Conservation (phyloP, 2,797 vertebrate genomes). For the Morelia viridis region DNA sequence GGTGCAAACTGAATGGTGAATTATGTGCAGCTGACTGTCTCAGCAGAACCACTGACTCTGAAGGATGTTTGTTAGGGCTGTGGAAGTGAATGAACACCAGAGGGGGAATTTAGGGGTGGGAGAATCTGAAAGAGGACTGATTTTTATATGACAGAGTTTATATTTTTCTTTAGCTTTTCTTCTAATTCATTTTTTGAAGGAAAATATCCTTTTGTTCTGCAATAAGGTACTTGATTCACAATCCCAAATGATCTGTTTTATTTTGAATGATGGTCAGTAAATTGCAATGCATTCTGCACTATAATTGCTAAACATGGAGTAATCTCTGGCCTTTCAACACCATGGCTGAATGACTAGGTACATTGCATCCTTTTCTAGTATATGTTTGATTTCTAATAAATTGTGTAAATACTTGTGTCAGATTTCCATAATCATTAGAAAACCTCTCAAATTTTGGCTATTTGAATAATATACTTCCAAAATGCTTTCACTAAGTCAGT, state of each 20-base stretch:
- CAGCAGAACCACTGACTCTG: constrained; percentile 86
- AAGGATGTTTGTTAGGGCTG: constrained; percentile 68
- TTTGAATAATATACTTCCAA: neutral
- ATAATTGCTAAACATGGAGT: constrained; percentile 62
- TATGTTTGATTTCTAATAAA: constrained; percentile 79
- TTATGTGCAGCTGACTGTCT: constrained; percentile 81
- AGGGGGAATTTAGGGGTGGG: constrained; percentile 58
- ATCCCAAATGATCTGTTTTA: constrained; percentile 42
- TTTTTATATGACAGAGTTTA: constrained; percentile 50
- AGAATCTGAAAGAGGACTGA: constrained; percentile 50
- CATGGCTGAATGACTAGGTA: constrained; percentile 69
- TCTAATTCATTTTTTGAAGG: constrained; percentile 53
- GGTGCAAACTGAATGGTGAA: constrained; percentile 76
- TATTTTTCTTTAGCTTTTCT: constrained; percentile 48
- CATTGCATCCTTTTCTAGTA: constrained; percentile 66
- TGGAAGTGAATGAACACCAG: constrained; percentile 56
- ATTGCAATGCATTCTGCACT: constrained; percentile 64
- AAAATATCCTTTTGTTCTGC: constrained; percentile 54
- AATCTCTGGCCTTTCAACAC: constrained; percentile 44
- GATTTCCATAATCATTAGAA: constrained; percentile 49
- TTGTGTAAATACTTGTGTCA: constrained; percentile 70
- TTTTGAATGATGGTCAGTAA: constrained; percentile 67
- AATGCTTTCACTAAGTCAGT: neutral
- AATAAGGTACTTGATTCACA: constrained; percentile 64
- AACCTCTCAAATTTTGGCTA: constrained; percentile 30